Base-by-base conservation (phyloP, 2,113 vertebrate genomes). In the Cyanoderma ruficeps region DNA sequence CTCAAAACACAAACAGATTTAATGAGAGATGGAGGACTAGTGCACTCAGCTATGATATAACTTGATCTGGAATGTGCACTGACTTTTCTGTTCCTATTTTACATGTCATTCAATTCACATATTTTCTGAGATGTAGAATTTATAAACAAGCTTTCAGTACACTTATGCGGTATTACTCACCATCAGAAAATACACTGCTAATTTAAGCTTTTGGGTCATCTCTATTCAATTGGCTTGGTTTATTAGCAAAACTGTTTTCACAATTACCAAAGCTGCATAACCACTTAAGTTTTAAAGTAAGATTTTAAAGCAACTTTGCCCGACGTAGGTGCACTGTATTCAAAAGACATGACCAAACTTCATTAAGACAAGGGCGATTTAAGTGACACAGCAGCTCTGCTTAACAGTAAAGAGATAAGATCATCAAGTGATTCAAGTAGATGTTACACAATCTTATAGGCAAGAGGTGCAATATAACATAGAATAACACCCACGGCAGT, bases 401-500 rank as follows among this genome's bases (percentile, higher is more conserved):
- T 89, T 80, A 76, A 88, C 59, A 91, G 78, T 47, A 85, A 89
- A 95, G 63, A 85, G 17, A 0, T 55, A 67, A 76, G 37, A 72
- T 82, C 91, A 89, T 53, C 14, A 79, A 49, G 57, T 8, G 18
- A 76, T 87, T 76, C 89, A 79, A 67, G 30, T 11, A 79, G 25
- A 7, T 85, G 65, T 17, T 70, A 87, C 30, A 78, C 30, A 70
- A n/a, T 28, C 23, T 63, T 13, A 35, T 6, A 78, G 13, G 46
- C 23, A 83, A 89, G 25, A 68, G 87, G 55, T 63, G n/a, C n/a
- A 72, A 39, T 41, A 4, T 13, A 63, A 82, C n/a, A 84, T 7
- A 47, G 7, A 75, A 3, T 7, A 68, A 56, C 19, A 74, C 7
- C 22, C 47, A 83, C 10, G 37, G 18, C 21, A 84, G 37, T 75